Conservation (phyloP, 2,797 vertebrate genomes). For the Adelosebastes latens region DNA sequence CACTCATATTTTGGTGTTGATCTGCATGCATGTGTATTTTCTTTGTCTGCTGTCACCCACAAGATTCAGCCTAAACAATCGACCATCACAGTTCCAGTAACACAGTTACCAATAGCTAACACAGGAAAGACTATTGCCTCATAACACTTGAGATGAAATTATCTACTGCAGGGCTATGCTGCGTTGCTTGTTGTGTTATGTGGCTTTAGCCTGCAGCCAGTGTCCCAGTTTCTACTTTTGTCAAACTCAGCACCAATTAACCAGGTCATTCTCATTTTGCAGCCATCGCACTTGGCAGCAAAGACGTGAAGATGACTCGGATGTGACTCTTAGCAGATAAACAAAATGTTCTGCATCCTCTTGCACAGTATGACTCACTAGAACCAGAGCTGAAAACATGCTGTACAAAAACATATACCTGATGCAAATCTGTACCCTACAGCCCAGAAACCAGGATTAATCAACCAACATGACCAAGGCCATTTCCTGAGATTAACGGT, state of each 20-base stretch:
- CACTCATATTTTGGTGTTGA: neutral
- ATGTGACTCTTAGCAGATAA: neutral
- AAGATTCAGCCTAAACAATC: neutral
- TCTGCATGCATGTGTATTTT: neutral
- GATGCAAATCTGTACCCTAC: slow-evolving; percentile 34
- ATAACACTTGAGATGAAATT: neutral
- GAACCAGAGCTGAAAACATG: neutral
- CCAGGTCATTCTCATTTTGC: slow-evolving; percentile 6
- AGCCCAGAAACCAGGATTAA: slow-evolving; percentile 44
- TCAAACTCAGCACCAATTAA: neutral
- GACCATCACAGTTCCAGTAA: neutral
- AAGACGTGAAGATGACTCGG: neutral
- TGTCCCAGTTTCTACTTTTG: neutral
- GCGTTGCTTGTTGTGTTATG: neutral
- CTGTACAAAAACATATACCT: neutral
- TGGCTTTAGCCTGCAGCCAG: neutral
- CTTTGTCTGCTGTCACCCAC: neutral
- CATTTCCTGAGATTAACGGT: slow-evolving; percentile 64
- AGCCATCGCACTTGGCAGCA: neutral
- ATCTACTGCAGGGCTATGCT: neutral
- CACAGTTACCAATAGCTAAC: neutral
- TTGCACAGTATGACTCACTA: neutral
- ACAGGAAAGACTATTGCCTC: neutral
- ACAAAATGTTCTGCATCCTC: neutral
- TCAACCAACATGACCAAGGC: slow-evolving; percentile 52